Evolutionary conservation across 2,888 invertebrate species (phyloP).

Genomic region (Linnaemya tessellans): DNA sequence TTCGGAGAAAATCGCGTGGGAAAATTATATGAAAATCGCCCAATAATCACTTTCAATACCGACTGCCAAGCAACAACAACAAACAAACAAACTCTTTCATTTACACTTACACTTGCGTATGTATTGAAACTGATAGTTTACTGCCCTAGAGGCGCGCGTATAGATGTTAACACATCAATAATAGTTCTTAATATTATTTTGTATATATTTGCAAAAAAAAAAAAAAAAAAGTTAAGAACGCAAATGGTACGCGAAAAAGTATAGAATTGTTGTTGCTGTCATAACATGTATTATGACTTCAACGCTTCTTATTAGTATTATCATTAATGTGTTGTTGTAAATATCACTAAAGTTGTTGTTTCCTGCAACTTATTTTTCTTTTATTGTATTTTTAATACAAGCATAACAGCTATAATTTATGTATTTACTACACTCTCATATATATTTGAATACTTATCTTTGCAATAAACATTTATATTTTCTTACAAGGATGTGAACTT

Average conservation of each 20-base stretch:
- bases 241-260: too few species aligned
- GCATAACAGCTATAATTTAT: constrained; percentile 47
- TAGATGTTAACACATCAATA: too few species aligned
- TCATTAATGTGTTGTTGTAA: not conserved
- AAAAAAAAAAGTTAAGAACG: not conserved
- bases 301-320: constrained; percentile 25
- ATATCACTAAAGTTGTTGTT: constrained; percentile 6
- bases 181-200: too few species aligned
- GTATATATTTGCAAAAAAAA: not conserved
- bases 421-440: not conserved
- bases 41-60: too few species aligned
- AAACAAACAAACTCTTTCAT: too few species aligned
- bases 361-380: not conserved
- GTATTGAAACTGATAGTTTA: too few species aligned
- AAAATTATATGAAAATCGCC: too few species aligned
- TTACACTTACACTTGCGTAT: too few species aligned
- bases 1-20: too few species aligned
- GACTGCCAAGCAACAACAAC: too few species aligned
- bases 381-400: constrained; percentile 28
- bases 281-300: constrained; percentile 53
- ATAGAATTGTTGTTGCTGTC: constrained; percentile 26
- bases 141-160: too few species aligned
- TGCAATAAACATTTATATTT: not conserved
- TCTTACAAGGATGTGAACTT: not conserved
- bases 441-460: too few species aligned